Evolutionary conservation across 1,140 invertebrate species (phyloP).

Genomic region (Halotydeus destructor): DNA sequence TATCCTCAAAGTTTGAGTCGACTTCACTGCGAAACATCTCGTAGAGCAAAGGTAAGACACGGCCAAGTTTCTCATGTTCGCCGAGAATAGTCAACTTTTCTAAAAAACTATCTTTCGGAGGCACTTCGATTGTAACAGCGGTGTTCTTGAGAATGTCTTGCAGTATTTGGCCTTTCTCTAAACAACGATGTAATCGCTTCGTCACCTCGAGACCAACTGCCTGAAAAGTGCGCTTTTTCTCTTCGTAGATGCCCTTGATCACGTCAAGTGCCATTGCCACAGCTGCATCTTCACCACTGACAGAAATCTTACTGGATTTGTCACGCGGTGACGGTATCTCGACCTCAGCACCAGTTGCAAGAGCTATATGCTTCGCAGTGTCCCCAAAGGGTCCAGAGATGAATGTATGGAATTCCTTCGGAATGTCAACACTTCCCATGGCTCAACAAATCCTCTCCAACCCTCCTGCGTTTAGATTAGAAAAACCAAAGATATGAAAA

Average conservation of each 20-base stretch:
- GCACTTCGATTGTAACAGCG: slow-evolving; percentile 89
- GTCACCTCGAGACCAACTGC: slow-evolving; percentile 83
- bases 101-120: too few species aligned
- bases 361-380: slow-evolving; percentile 45
- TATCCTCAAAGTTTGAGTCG: too few species aligned
- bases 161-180: slow-evolving; percentile 59
- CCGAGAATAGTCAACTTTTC: too few species aligned
- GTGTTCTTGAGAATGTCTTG: slow-evolving; percentile 77
- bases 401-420: slow-evolving; percentile 86
- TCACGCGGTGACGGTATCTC: slow-evolving; percentile 46
- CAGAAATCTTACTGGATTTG: slow-evolving; percentile 76
- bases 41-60: too few species aligned
- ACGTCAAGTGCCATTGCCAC: slow-evolving; percentile 62
- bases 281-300: slow-evolving; percentile 88
- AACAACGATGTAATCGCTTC: slow-evolving; percentile 88
- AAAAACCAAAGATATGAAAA: too few species aligned
- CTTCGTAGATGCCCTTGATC: slow-evolving; percentile 63
- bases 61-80: too few species aligned
- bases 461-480: too few species aligned
- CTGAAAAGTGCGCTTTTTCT: slow-evolving; percentile 58
- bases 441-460: too few species aligned
- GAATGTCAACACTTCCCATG: slow-evolving; percentile 63
- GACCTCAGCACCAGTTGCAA: slow-evolving; percentile 66
- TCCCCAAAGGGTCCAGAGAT: slow-evolving; percentile 71
- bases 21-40: too few species aligned